A percentile compares a stretch with the other conserved stretches of the same genome.
These are phyloP conservation scores for Okapia johnstoni DNA, from an alignment of 2,113 vertebrate genomes.

Conservation along the genomic window DNA sequence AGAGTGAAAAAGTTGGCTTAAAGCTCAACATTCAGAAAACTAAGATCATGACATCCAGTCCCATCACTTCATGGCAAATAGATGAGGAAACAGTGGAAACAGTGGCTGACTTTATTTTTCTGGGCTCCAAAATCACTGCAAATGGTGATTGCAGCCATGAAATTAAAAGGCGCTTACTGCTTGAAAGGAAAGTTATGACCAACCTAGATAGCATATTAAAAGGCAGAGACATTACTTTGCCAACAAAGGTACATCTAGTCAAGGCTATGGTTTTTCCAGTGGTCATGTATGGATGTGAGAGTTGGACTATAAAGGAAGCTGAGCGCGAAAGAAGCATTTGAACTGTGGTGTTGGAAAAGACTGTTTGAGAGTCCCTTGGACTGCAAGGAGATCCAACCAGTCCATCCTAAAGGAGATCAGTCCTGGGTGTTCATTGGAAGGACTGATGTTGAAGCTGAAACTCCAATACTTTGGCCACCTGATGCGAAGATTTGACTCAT, in stretches of 20 bases:
- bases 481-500: background rate
- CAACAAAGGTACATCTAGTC: background rate
- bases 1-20: too few species aligned
- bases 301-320: background rate
- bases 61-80: too few species aligned
- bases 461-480: background rate
- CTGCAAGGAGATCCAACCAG: background rate
- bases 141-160: too few species aligned
- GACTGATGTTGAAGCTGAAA: background rate
- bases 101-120: too few species aligned
- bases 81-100: too few species aligned
- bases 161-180: too few species aligned
- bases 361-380: background rate
- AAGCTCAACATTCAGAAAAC: too few species aligned
- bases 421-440: background rate
- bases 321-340: background rate
- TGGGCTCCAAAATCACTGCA: too few species aligned
- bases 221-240: background rate
- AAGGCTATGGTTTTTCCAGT: background rate
- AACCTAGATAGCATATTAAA: background rate
- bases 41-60: too few species aligned
- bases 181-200: background rate
- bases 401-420: background rate
- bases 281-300: background rate
- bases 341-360: background rate